These are phyloP conservation scores for Hemithea aestivaria DNA, from an alignment of 2,888 invertebrate species.

Conservation along the genomic window DNA sequence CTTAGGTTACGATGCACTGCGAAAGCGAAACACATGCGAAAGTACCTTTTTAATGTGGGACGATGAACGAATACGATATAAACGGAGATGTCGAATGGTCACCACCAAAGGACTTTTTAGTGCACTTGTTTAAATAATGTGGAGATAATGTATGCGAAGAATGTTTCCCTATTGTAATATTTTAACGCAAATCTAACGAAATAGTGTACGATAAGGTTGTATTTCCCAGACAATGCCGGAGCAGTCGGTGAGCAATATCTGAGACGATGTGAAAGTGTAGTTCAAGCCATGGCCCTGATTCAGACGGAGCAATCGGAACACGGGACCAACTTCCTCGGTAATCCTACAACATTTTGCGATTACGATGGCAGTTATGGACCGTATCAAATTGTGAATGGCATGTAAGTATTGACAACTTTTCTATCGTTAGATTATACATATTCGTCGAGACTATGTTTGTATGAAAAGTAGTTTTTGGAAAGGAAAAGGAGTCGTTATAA, in stretches of 20 bases:
- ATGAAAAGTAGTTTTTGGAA: too few species aligned
- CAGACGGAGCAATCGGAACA: slow-evolving; percentile 76
- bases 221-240: slow-evolving; percentile 56
- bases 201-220: too few species aligned
- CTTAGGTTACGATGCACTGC: too few species aligned
- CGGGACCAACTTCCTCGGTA: slow-evolving; percentile 77
- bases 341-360: slow-evolving; percentile 78
- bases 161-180: slow-evolving; percentile 1
- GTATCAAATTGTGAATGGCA: slow-evolving; percentile 72
- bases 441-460: too few species aligned
- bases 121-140: slow-evolving; percentile 49
- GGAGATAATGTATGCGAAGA: slow-evolving; percentile 22
- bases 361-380: slow-evolving; percentile 83
- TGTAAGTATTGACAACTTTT: slow-evolving; percentile 70
- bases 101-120: slow-evolving; percentile 31
- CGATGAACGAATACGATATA: too few species aligned
- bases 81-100: slow-evolving; percentile 32
- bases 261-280: slow-evolving; percentile 83
- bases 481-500: too few species aligned
- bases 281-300: slow-evolving; percentile 73
- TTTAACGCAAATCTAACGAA: too few species aligned
- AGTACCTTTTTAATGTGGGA: too few species aligned
- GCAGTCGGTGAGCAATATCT: slow-evolving; percentile 79
- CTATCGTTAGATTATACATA: not conserved
- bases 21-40: too few species aligned